phyloP scores from a whole-genome alignment of 1,140 invertebrate genomes.

The Conus ventricosus region DNA sequence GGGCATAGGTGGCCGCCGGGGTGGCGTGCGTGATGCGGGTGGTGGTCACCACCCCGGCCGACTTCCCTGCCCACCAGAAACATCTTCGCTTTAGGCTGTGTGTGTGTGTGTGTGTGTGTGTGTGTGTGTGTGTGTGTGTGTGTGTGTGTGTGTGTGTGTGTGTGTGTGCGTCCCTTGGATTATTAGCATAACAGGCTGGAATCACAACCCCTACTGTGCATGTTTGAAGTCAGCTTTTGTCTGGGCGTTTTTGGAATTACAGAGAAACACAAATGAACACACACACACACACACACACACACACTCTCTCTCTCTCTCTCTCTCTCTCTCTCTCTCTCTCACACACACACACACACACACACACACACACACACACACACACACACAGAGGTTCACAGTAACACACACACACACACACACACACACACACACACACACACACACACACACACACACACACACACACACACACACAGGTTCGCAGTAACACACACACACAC shows the following conservation, averaged over 20 bases:
- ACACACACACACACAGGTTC: neutral
- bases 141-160: too few relatives aligned
- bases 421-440: constrained; percentile 12
- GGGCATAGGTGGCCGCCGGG: constrained; percentile 89
- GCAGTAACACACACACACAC: neutral
- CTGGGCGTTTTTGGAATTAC: neutral
- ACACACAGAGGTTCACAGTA: neutral
- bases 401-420: neutral
- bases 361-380: constrained; percentile 7
- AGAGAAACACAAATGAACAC: too few relatives aligned
- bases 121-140: too few relatives aligned
- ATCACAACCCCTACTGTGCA: too few relatives aligned
- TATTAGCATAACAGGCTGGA: too few relatives aligned
- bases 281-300: neutral
- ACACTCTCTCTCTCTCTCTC: too few relatives aligned
- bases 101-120: too few relatives aligned
- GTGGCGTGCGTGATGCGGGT: constrained; percentile 94
- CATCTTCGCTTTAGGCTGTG: too few relatives aligned
- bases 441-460: constrained; percentile 15
- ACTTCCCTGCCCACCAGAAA: constrained; percentile 3
- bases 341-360: constrained; percentile 12
- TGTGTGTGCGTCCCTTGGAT: too few relatives aligned
- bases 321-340: too few relatives aligned
- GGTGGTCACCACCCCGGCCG: constrained; percentile 84
- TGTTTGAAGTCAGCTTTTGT: too few relatives aligned